Base-by-base conservation (phyloP, 2,113 vertebrate genomes). In the Microcebus tavaratra region DNA sequence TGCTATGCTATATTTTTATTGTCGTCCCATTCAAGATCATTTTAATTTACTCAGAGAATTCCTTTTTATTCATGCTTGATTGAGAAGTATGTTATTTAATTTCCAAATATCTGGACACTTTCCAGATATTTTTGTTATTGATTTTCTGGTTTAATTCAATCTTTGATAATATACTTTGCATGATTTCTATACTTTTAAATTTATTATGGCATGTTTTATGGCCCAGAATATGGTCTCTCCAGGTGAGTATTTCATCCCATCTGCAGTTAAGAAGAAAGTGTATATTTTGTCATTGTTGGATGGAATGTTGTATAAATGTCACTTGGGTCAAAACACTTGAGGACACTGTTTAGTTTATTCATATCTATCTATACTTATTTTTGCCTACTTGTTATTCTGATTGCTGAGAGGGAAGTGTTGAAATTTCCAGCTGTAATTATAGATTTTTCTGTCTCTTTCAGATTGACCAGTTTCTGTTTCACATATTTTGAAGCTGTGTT, bases 311-410 rank as follows among this genome's bases (percentile, higher is more conserved):
- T 48, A 1, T 25, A 29, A 31, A 11, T 20, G n/a, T 36, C 50
- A 25, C 1, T 4, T 0, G 21, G 10, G 61, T 36, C 25, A 6
- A 8, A 36, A 36, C 9, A 20, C 12, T 5, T 9, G 42, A 3
- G 6, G 42, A 36, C 6, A 3, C 34, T 20, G 39, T 23, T 29
- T 23, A 8, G 1, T 34, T 50, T 23, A 2, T 9, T 27, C 9
- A 0, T 2, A 13, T 29, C 65, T 9, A 8, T 6, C 65, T 9
- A 8, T 6, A 39, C 5, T 11, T 63, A 36, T 17, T 48, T 36
- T 31, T 57, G 15, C 25, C 39, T 50, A 1, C 55, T 89, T 25
- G 29, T 50, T 34, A 8, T 10, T 4, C 36, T 36, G 8, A 3
- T 50, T 45, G 13, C 88, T 75, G 57, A 73, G 55, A 59, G 61